Base-by-base conservation (phyloP, 2,797 vertebrate genomes). In the Thamnophis elegans region DNA sequence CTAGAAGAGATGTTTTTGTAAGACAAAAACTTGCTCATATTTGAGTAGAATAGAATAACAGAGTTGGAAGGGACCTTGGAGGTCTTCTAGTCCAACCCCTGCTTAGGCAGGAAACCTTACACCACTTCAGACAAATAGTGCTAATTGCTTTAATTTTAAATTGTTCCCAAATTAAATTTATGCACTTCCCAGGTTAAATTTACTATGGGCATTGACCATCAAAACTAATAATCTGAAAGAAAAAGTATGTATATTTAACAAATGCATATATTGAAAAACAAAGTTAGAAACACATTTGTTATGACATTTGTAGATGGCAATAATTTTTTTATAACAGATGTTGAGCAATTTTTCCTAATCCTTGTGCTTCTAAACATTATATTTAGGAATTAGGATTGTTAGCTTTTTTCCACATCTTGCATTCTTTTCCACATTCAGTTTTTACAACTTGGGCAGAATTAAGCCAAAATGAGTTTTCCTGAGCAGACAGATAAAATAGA, bases 321-420 rank as follows among this genome's bases (percentile, higher is more conserved):
- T 78, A 10, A 78, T 42, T 18, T 78, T 78, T 78, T 4, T 78
- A 36, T 18, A 78, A 78, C 55, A 47, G n/a, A 42, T 20, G 42
- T 82, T 92, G 42, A 89, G 22, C 55, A 60, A 62, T 85, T 89
- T 89, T 47, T 22, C 36, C 4, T 3, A 26, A 85, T 36, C 20
- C 8, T 53, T 85, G 42, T 60, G 28, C 42, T 89, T 36, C 88
- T 87, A 82, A 32, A 10, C 14, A 20, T 60, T 53, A 42, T 13
- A 12, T 20, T 32, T 60, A 10, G 68, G 56, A n/a, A 22, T 62
- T 4, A n/a, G 5, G 42, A 16, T 90, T 59, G 78, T 36, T 47
- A 60, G 14, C 78, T 42, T 20, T 0, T 20, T 78, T 0, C 5
- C 5, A 1, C 28, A 0, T 26, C 28, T 1, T 0, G 10, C n/a